Percentiles rank a stretch among this genome's conserved stretches.
These are phyloP conservation scores for Agrotis puta DNA, from an alignment of 2,888 invertebrate species.

Conservation along the genomic window DNA sequence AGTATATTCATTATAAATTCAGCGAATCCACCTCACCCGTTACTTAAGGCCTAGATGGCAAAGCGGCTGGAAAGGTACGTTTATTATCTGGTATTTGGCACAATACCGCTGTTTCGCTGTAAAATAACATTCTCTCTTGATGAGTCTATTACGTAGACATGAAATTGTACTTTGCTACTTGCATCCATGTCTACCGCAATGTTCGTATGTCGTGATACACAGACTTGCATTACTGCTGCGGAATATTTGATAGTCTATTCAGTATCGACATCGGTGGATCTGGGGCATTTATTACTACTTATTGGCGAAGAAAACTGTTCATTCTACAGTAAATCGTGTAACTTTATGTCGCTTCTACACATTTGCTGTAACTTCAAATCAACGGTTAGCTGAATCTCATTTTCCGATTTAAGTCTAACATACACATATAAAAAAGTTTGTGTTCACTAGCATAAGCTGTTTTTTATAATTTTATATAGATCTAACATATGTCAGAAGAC, in stretches of 20 bases:
- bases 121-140: slow-evolving; percentile 76
- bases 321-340: slow-evolving; percentile 17
- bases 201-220: slow-evolving; percentile 56
- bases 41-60: slow-evolving; percentile 82
- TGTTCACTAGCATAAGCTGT: background rate
- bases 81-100: slow-evolving; percentile 77
- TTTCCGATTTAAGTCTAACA: background rate
- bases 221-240: slow-evolving; percentile 37
- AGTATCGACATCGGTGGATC: slow-evolving; percentile 31
- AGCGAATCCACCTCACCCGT: slow-evolving; percentile 76
- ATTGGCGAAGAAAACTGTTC: slow-evolving; percentile 44
- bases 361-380: slow-evolving; percentile 9
- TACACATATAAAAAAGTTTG: background rate
- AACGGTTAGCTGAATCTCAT: background rate
- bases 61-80: slow-evolving; percentile 81
- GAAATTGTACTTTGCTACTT: slow-evolving; percentile 66
- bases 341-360: slow-evolving; percentile 20
- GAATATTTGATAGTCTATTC: slow-evolving; percentile 50
- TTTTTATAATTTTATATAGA: background rate
- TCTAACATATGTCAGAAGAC: background rate
- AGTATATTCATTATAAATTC: slow-evolving; percentile 67
- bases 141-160: slow-evolving; percentile 74
- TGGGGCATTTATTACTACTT: slow-evolving; percentile 35
- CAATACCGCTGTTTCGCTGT: slow-evolving; percentile 72
- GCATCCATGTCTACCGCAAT: slow-evolving; percentile 64